Conservation (phyloP, 2,888 invertebrate genomes). For the Elysia crispata region DNA sequence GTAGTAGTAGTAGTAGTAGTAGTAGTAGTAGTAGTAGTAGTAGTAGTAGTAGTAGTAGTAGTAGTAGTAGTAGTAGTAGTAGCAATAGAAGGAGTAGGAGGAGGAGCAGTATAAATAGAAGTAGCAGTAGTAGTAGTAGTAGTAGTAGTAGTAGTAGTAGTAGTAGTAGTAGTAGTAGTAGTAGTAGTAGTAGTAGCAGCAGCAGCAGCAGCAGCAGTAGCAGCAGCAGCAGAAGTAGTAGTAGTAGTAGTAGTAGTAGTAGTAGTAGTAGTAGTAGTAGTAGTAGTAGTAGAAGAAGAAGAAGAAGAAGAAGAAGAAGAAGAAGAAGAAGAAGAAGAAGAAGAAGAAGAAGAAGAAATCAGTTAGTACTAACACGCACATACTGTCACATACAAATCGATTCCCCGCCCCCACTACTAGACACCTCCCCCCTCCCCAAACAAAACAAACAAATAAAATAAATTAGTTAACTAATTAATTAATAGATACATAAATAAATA, state of each 20-base stretch:
- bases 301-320: no score
- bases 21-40: slow-evolving; percentile 9
- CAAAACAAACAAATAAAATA: no score
- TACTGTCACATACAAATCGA: background rate
- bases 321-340: background rate
- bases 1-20: background rate
- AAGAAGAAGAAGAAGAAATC: background rate
- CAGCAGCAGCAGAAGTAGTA: no score
- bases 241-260: slow-evolving; percentile 9
- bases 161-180: slow-evolving; percentile 9
- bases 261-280: slow-evolving; percentile 9
- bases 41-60: slow-evolving; percentile 9
- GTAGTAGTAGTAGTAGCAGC: slow-evolving; percentile 4
- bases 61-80: slow-evolving; percentile 9
- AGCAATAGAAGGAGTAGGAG: no score
- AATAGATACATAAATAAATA: no score
- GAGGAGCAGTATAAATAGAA: background rate
- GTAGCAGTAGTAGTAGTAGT: background rate
- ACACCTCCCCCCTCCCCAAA: no score
- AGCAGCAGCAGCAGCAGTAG: background rate
- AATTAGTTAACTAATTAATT: no score
- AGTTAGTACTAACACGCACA: background rate
- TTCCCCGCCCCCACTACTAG: background rate
- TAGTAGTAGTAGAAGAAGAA: background rate
- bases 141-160: slow-evolving; percentile 9